A percentile compares a stretch with the other conserved stretches of the same genome.
Evolutionary conservation across 1,140 invertebrate species (phyloP).

Genomic region (Eurosta solidaginis): DNA sequence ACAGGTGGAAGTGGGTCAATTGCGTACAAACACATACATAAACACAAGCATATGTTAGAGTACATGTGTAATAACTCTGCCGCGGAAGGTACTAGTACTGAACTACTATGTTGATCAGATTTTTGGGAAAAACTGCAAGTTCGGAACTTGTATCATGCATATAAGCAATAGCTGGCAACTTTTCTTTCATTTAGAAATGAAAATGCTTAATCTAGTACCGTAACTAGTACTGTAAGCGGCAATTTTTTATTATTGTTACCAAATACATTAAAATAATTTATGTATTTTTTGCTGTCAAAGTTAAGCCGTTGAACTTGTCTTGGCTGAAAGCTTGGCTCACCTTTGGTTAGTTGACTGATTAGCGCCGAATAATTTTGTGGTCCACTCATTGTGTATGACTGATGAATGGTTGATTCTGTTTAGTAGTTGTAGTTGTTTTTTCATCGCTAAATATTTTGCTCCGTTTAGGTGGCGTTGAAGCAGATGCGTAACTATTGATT

Average conservation of each 20-base stretch:
- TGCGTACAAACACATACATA: neutral
- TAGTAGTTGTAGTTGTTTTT: neutral
- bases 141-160: too few relatives aligned
- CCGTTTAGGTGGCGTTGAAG: neutral
- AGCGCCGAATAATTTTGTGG: neutral
- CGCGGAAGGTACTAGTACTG: neutral
- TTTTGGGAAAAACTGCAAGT: too few relatives aligned
- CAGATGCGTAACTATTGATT: too few relatives aligned
- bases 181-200: too few relatives aligned
- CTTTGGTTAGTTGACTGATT: neutral
- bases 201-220: too few relatives aligned
- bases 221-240: too few relatives aligned
- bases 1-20: conserved; percentile 19
- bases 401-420: conserved; percentile 6
- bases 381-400: too few relatives aligned
- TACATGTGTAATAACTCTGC: neutral
- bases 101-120: too few relatives aligned
- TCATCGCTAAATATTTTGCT: neutral
- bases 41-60: neutral
- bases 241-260: too few relatives aligned
- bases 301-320: neutral
- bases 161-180: too few relatives aligned
- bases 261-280: too few relatives aligned
- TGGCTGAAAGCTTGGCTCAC: neutral
- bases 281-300: neutral